Base-by-base conservation (phyloP, 2,113 vertebrate species). In the Cardinalis cardinalis region DNA sequence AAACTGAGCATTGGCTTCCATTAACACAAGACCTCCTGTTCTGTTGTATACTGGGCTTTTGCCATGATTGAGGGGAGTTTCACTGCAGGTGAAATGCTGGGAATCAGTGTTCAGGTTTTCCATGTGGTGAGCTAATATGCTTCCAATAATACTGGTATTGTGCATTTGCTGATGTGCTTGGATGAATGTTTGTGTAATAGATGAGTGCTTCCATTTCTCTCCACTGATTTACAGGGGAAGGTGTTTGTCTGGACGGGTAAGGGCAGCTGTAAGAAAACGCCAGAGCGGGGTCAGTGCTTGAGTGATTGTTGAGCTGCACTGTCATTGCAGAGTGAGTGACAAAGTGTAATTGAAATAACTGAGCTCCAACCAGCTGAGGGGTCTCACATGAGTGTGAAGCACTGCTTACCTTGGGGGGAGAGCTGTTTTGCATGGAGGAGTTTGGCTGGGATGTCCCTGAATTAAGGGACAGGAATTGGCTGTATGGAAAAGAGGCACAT, bases 321-420 rank as follows among this genome's bases (percentile, higher is more conserved):
- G 61, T 77, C 24, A 19, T 80, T 52, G 21, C 18, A 56, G 29
- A 38, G 11, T 53, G 70, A 78, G 43, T 84, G 76, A 64, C n/a
- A 38, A 72, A 56, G 38, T 70, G 21, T 36, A n/a, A 43, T 26
- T 70, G 85, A 36, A 84, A 53, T 48, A 87, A 65, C 36, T 56
- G 53, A 52, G 44, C 46, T 89, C 59, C 17, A 61, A 4, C 9
- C 9, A 73, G 31, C 21, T 51, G 49, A 83, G 23, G 12, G 21
- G 34, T 18, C 53, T 85, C 29, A 51, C 13, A 13, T 5, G 19
- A 6, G 16, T 75, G 26, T 34, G 46, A 88, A 75, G 34, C 46
- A 31, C 48, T 1, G 3, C 40, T 43, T 55, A 19, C 8, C 41
- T 28, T 2, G 1, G 0, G 24, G 18, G 7, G 51, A 73, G 38